Percentiles rank a stretch among this genome's conserved stretches.
Conservation (phyloP, 2,888 invertebrate genomes). For the Spodoptera littoralis region DNA sequence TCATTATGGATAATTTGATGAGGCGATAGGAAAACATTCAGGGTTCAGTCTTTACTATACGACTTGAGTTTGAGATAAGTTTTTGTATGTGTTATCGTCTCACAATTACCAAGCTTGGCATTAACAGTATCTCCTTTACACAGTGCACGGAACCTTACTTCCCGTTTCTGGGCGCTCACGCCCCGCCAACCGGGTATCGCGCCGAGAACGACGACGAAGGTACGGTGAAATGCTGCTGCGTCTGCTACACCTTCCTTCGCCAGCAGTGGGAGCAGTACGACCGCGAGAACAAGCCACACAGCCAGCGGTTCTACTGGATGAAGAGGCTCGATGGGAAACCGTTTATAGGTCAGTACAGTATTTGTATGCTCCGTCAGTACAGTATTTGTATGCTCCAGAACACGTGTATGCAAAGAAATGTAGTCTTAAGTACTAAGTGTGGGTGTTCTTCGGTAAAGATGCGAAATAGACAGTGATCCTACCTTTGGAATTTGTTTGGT, state of each 20-base stretch:
- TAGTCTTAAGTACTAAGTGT: too few relatives aligned
- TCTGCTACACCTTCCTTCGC: conserved; percentile 95
- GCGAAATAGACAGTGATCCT: too few relatives aligned
- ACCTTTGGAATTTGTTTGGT: too few relatives aligned
- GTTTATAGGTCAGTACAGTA: conserved; percentile 90
- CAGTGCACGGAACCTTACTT: conserved; percentile 93
- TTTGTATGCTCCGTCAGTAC: conserved; percentile 67
- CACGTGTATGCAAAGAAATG: too few relatives aligned
- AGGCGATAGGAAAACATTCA: too few relatives aligned
- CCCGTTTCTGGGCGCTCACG: conserved; percentile 96
- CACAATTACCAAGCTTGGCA: too few relatives aligned
- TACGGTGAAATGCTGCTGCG: conserved; percentile 93
- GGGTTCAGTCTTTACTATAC: too few relatives aligned
- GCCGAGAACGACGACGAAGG: conserved; percentile 83
- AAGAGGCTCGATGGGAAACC: conserved; percentile 97
- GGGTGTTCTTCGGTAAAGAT: too few relatives aligned
- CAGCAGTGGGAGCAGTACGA: conserved; percentile 98
- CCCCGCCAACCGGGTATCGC: conserved; percentile 94
- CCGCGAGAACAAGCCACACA: conserved; percentile 94
- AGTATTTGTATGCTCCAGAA: too few relatives aligned
- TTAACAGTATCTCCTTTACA: not conserved
- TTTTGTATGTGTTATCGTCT: too few relatives aligned
- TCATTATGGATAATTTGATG: too few relatives aligned
- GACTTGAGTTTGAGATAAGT: too few relatives aligned
- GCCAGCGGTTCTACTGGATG: conserved; percentile 97